These are phyloP conservation scores for Crioceris asparagi DNA, from an alignment of 2,888 invertebrate genomes.

Conservation along the genomic window DNA sequence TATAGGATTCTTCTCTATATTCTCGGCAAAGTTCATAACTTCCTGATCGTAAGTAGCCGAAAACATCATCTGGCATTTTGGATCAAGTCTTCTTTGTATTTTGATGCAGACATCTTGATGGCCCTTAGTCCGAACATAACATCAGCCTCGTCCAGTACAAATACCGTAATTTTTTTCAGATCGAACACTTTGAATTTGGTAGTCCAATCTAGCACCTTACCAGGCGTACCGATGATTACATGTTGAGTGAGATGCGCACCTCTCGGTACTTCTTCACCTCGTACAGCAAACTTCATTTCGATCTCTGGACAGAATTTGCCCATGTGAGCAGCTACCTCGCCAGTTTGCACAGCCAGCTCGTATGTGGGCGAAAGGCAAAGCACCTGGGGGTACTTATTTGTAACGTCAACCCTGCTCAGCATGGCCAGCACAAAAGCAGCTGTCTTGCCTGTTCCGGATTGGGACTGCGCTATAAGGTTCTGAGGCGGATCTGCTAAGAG, in stretches of 20 bases:
- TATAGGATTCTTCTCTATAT: conserved; percentile 84
- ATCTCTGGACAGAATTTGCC: conserved; percentile 86
- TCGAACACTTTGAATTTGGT: conserved; percentile 78
- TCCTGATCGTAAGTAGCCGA: conserved; percentile 92
- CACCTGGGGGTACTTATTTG: conserved; percentile 77
- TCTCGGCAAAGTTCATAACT: conserved; percentile 94
- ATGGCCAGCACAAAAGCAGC: conserved; percentile 97
- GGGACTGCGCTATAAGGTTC: conserved; percentile 98
- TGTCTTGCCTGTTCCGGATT: conserved; percentile 98
- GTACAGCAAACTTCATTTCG: conserved; percentile 81
- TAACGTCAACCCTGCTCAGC: conserved; percentile 81
- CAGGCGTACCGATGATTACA: conserved; percentile 95
- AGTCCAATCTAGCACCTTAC: conserved; percentile 93
- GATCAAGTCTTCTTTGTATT: conserved; percentile 72
- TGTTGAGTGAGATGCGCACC: conserved; percentile 72
- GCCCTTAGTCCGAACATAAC: conserved; percentile 97
- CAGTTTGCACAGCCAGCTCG: conserved; percentile 95
- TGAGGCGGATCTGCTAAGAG: conserved; percentile 89
- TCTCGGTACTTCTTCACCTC: conserved; percentile 78
- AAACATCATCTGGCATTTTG: conserved; percentile 91
- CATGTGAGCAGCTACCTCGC: conserved; percentile 95
- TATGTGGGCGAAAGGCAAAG: conserved; percentile 95
- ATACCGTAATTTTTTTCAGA: conserved; percentile 75
- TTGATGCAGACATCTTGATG: conserved; percentile 95
- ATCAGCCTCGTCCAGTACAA: conserved; percentile 98